Conservation (phyloP, 2,113 vertebrate species). For the Dicaeum eximium region DNA sequence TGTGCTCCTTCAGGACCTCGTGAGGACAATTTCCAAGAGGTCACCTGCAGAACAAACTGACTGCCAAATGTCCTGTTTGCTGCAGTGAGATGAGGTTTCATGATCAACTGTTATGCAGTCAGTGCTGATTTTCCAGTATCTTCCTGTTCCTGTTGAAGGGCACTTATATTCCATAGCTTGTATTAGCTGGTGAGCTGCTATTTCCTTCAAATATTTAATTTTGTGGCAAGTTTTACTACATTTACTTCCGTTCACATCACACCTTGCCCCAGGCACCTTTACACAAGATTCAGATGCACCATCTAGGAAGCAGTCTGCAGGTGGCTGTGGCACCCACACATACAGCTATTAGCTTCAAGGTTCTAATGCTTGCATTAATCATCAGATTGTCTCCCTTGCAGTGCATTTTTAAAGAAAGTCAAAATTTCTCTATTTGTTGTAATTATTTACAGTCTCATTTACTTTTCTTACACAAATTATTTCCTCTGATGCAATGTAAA, state of each 20-base stretch:
- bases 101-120: accelerated
- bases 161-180: background rate
- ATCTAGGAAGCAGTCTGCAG: slow-evolving; percentile 9
- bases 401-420: slow-evolving; percentile 1
- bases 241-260: background rate
- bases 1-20: background rate
- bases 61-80: background rate
- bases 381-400: background rate
- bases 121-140: background rate
- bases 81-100: background rate
- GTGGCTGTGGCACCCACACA: background rate
- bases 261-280: background rate
- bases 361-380: slow-evolving; percentile 18
- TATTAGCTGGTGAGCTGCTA: background rate
- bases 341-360: background rate
- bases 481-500: slow-evolving; percentile 1
- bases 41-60: background rate
- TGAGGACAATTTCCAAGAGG: background rate
- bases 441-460: slow-evolving; percentile 27
- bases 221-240: background rate
- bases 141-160: background rate
- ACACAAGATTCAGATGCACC: background rate
- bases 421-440: slow-evolving; percentile 7
- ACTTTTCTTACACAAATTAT: slow-evolving; percentile 20
- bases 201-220: background rate